Evolutionary conservation across 2,113 vertebrate genomes (phyloP).

Genomic region (Psilopogon haemacephalus): DNA sequence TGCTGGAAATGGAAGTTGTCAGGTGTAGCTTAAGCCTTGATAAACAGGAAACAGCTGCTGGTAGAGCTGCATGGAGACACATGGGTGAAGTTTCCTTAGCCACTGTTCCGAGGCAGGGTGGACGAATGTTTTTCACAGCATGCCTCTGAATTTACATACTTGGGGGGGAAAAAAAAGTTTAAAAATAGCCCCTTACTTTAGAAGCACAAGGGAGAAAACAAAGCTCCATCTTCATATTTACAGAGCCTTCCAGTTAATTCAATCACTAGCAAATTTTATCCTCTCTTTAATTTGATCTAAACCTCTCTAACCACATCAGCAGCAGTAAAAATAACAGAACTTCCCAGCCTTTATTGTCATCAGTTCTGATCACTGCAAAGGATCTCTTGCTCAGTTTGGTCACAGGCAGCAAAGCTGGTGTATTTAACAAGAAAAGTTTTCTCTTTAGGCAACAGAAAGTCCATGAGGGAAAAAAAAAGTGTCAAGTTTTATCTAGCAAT

Average conservation of each 20-base stretch:
- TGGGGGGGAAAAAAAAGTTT: neutral
- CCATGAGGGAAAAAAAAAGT: neutral
- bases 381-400: neutral
- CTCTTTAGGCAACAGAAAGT: neutral
- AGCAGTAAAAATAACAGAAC: neutral
- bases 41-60: slow-evolving; percentile 86
- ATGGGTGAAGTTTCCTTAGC: neutral
- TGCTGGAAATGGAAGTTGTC: slow-evolving; percentile 51
- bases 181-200: slow-evolving; percentile 15
- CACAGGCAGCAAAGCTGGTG: neutral
- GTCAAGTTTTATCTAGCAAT: neutral
- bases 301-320: slow-evolving; percentile 29
- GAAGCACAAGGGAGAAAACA: slow-evolving; percentile 2
- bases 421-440: neutral
- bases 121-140: neutral
- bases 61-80: slow-evolving; percentile 4
- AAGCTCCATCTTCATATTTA: neutral
- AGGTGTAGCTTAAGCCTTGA: slow-evolving; percentile 45
- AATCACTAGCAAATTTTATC: slow-evolving; percentile 36
- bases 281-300: slow-evolving; percentile 42
- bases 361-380: neutral
- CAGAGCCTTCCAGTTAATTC: slow-evolving; percentile 4
- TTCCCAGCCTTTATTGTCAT: neutral
- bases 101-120: neutral
- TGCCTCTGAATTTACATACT: neutral